Percentiles rank a stretch among this genome's conserved stretches.
Conservation (phyloP, 2,797 vertebrate species). For the Darevskia mixta region DNA sequence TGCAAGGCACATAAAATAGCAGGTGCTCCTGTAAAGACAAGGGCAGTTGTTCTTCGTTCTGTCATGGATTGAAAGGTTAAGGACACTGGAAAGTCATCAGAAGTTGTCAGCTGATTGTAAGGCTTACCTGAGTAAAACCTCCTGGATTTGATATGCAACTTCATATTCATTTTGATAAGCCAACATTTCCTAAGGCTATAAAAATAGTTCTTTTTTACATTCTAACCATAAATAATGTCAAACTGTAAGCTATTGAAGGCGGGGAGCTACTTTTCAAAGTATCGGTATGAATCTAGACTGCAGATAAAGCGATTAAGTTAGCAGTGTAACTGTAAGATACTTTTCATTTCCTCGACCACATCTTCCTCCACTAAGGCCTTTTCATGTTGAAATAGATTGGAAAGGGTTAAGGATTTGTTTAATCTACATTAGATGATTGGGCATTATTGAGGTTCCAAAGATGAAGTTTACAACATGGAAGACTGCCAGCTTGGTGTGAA, state of each 20-base stretch:
- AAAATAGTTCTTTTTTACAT: background rate
- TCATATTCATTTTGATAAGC: background rate
- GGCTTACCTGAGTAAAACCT: background rate
- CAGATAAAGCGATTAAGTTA: conserved; percentile 12
- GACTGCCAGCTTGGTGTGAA: conserved; percentile 11
- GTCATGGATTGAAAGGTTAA: background rate
- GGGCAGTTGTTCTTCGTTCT: fast-evolving
- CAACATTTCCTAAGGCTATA: conserved; percentile 2
- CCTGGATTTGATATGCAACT: background rate
- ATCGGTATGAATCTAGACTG: conserved; percentile 31
- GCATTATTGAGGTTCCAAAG: background rate
- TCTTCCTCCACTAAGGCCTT: background rate
- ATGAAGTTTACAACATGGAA: background rate
- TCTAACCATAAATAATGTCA: background rate
- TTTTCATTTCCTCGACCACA: background rate
- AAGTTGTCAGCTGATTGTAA: background rate
- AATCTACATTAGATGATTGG: background rate
- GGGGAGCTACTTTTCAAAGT: background rate
- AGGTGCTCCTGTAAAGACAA: background rate
- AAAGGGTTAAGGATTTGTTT: background rate
- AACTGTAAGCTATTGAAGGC: background rate
- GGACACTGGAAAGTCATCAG: background rate
- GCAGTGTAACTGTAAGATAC: conserved; percentile 27
- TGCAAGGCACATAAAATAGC: background rate
- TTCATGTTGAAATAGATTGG: background rate